These are phyloP conservation scores for Micromussa lordhowensis DNA, from an alignment of 92 coral and sea anemone species.

Conservation along the genomic window DNA sequence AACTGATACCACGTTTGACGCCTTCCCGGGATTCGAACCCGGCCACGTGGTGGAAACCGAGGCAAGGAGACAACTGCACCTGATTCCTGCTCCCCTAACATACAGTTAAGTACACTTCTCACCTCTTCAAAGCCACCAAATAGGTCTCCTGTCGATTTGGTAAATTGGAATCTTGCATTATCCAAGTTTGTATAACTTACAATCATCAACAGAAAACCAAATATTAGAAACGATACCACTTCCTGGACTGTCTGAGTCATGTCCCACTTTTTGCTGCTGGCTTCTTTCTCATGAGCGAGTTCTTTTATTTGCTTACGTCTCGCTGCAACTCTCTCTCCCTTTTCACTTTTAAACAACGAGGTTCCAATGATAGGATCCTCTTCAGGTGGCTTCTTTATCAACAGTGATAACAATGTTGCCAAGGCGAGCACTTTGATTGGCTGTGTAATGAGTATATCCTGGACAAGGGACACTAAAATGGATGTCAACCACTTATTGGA, in stretches of 20 bases:
- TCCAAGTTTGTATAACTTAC: background rate
- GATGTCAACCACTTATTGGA: constrained; percentile 77
- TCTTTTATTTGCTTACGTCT: constrained; percentile 11
- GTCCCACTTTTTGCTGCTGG: background rate
- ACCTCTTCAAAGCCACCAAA: constrained; percentile 66
- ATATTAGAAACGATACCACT: constrained; percentile 3
- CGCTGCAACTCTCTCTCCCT: constrained; percentile 15
- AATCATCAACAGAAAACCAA: background rate
- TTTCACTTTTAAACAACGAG: background rate
- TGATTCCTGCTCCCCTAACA: no score
- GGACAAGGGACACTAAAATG: constrained; percentile 70
- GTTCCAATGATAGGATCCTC: constrained; percentile 63
- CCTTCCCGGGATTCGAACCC: no score
- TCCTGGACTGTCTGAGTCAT: background rate
- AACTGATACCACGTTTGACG: no score
- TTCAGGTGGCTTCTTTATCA: constrained; percentile 75
- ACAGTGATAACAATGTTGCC: constrained; percentile 62
- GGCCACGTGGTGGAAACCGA: no score
- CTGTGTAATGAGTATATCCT: constrained; percentile 71
- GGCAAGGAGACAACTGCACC: no score
- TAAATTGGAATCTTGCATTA: constrained; percentile 4
- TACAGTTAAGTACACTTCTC: background rate
- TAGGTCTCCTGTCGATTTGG: constrained; percentile 11
- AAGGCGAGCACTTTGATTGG: constrained; percentile 78
- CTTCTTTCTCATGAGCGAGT: background rate